These are phyloP conservation scores for Cuniculus paca DNA, from an alignment of 2,797 vertebrate species.

Conservation along the genomic window DNA sequence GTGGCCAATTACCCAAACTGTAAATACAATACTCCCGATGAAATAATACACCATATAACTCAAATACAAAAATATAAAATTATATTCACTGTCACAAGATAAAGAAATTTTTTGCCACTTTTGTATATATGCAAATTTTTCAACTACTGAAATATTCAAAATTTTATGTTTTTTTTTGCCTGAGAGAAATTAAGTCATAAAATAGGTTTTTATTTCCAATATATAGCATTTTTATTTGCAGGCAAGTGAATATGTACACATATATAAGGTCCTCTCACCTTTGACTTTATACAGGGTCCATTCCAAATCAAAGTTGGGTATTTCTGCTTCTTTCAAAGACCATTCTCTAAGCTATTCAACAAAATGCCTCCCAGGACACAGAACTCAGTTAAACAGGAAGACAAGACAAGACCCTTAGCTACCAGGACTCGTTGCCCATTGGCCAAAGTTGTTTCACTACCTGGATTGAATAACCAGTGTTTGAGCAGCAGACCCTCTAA, in stretches of 20 bases:
- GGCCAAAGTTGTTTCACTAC: not conserved
- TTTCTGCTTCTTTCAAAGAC: not conserved
- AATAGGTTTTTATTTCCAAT: not conserved
- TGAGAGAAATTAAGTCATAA: slow-evolving; percentile 46
- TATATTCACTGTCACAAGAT: not conserved
- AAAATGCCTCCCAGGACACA: not conserved
- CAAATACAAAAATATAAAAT: slow-evolving; percentile 36
- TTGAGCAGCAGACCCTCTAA: slow-evolving; percentile 19
- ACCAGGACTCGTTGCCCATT: not conserved
- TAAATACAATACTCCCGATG: not conserved
- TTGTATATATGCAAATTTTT: slow-evolving; percentile 1
- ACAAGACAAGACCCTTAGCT: not conserved
- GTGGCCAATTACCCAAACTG: slow-evolving; percentile 67
- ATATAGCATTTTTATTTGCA: slow-evolving; percentile 26
- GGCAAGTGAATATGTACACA: not conserved
- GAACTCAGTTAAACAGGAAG: not conserved
- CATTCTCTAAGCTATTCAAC: not conserved
- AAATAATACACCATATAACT: not conserved
- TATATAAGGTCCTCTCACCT: not conserved
- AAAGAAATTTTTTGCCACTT: not conserved
- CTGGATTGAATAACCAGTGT: not conserved
- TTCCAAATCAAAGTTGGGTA: not conserved
- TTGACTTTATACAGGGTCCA: not conserved
- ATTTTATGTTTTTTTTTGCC: not conserved
- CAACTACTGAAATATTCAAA: not conserved